A percentile compares a stretch with the other conserved stretches of the same genome.
These are phyloP conservation scores for Megastigmus dorsalis DNA, from an alignment of 2,888 invertebrate genomes.

Conservation along the genomic window DNA sequence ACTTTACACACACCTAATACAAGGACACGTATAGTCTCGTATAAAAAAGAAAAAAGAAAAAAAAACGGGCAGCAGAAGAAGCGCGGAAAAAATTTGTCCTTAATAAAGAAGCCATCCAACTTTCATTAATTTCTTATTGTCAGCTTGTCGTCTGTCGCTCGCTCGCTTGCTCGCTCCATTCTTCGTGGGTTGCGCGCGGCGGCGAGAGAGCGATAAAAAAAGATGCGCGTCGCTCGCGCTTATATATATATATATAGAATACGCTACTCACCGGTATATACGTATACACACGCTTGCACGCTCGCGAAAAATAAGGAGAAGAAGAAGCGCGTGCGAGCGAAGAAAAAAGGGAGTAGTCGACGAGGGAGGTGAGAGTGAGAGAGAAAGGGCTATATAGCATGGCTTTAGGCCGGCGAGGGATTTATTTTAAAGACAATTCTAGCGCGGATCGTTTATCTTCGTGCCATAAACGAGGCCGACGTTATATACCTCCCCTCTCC, in stretches of 20 bases:
- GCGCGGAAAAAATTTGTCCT: constrained; percentile 43
- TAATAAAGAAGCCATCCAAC: constrained; percentile 43
- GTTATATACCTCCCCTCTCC: not conserved
- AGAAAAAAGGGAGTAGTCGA: not conserved
- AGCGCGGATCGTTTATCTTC: constrained; percentile 56
- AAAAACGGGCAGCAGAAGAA: too few species aligned
- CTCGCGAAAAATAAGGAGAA: not conserved
- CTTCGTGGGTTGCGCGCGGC: not conserved
- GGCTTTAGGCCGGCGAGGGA: constrained; percentile 27
- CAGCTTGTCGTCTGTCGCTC: constrained; percentile 38
- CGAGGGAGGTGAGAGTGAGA: not conserved
- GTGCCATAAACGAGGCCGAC: constrained; percentile 51
- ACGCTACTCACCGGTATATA: too few species aligned
- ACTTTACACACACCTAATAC: constrained; percentile 13
- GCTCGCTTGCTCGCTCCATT: too few species aligned
- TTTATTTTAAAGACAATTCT: constrained; percentile 55
- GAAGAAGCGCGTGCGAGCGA: not conserved
- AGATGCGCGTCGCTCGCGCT: not conserved
- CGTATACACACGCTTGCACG: too few species aligned
- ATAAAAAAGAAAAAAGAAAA: not conserved
- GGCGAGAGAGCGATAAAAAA: not conserved
- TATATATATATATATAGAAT: too few species aligned
- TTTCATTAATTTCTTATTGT: constrained; percentile 53
- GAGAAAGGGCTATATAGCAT: too few species aligned
- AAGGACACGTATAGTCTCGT: not conserved